phyloP scores from a whole-genome alignment of 2,797 vertebrate species.

The Petrocephalus schoutedeni region DNA sequence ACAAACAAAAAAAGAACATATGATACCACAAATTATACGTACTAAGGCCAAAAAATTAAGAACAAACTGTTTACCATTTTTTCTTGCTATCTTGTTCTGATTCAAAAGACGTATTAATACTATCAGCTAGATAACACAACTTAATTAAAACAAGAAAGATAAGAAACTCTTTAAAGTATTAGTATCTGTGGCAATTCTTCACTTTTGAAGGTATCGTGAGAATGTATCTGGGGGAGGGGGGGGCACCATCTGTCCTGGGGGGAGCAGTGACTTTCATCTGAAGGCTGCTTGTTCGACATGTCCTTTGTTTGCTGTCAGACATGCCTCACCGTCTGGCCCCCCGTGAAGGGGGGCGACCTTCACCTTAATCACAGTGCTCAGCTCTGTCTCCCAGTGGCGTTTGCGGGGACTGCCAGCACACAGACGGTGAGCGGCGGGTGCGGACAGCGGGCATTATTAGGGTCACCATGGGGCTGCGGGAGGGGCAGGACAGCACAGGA shows the following conservation, averaged over 20 bases:
- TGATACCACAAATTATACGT: not conserved
- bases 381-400: not conserved
- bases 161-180: not conserved
- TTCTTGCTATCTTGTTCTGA: not conserved
- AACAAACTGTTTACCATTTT: not conserved
- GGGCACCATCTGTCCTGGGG: not conserved
- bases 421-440: not conserved
- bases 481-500: not conserved
- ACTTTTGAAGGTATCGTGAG: not conserved
- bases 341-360: not conserved
- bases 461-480: not conserved
- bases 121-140: not conserved
- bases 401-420: not conserved
- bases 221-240: not conserved
- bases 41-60: not conserved
- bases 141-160: not conserved
- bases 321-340: not conserved
- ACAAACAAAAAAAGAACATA: not conserved
- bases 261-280: not conserved
- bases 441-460: not conserved
- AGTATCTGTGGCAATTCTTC: not conserved
- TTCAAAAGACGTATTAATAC: constrained; percentile 6
- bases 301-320: not conserved
- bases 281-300: not conserved
- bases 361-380: not conserved